Base-by-base conservation (phyloP, 2,797 vertebrate species). In the Macrochelys suwanniensis region DNA sequence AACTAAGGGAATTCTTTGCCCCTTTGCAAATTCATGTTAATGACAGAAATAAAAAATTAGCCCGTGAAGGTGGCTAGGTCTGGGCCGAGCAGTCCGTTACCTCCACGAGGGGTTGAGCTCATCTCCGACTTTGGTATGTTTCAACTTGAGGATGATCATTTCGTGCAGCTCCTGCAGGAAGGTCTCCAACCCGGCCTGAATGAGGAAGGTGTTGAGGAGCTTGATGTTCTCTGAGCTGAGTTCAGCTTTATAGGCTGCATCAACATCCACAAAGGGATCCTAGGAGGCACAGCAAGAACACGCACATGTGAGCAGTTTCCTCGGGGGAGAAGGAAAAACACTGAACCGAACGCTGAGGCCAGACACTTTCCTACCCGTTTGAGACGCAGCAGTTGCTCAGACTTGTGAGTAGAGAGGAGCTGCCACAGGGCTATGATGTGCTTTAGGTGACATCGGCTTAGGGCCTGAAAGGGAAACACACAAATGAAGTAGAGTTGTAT, bases 111-210 rank as follows among this genome's bases (percentile, higher is more conserved):
- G 98, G 21, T 17, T 98, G 98, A 95, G 99, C 8, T 96, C 96
- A 51, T 96, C 97, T 13, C 97, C 98, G 12, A 98, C 94, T 3
- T 83, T 91, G n/a, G 97, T 88, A 31, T 50, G 97, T 96, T 98
- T 99, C 33, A 99, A 98, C 76, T 96, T 98, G 87, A 99, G 94
- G 90, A 98, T 11, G 16, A 99, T 98, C 98, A 99, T 98, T 96
- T 99, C 99, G 0, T 99, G 99, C 94, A 99, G 98, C 97, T 99
- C 99, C 96, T 99, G 96, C 71, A 99, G 97, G 95, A 99, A 99
- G 33, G 89, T 33, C 59, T 99, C 99, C 21, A 99, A 97, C 5
- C 98, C 97, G 19, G 96, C 97, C 92, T 98, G 98, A 3, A 98
- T 97, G 49, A 99, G 98, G 98, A 99, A 99, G 3, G 94, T 68